Conservation (phyloP, 1,140 invertebrate species). For the Laupala kohalensis region DNA sequence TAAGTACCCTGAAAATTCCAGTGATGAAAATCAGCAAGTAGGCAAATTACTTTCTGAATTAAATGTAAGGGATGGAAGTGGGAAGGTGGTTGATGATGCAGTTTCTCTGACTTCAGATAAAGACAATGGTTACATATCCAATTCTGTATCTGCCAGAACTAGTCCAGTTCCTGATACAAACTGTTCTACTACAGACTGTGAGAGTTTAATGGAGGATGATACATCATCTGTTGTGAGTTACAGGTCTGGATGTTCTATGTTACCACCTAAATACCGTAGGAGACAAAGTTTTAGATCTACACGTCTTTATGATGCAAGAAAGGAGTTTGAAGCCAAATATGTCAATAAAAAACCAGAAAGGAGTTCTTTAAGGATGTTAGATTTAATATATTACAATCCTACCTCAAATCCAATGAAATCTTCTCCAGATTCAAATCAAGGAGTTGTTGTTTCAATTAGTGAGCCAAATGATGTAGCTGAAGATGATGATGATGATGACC, state of each 20-base stretch:
- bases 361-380: slow-evolving; percentile 69
- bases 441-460: not conserved
- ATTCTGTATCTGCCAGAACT: no score
- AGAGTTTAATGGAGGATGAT: not conserved
- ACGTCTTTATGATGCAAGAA: slow-evolving; percentile 32
- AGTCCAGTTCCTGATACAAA: no score
- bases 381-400: slow-evolving; percentile 84
- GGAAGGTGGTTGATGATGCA: no score
- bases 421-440: not conserved
- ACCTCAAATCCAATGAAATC: slow-evolving; percentile 48
- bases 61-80: no score
- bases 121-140: no score
- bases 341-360: slow-evolving; percentile 43
- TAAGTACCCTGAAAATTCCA: no score
- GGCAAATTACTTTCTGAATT: no score
- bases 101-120: no score
- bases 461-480: not conserved
- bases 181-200: no score
- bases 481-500: slow-evolving; percentile 17
- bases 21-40: no score
- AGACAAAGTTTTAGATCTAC: slow-evolving; percentile 35
- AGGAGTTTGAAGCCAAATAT: slow-evolving; percentile 42
- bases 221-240: not conserved
- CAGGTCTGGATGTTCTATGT: not conserved
- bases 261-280: slow-evolving; percentile 12